Base-by-base conservation (phyloP, 2,797 vertebrate species). In the Dryobates pubescens region DNA sequence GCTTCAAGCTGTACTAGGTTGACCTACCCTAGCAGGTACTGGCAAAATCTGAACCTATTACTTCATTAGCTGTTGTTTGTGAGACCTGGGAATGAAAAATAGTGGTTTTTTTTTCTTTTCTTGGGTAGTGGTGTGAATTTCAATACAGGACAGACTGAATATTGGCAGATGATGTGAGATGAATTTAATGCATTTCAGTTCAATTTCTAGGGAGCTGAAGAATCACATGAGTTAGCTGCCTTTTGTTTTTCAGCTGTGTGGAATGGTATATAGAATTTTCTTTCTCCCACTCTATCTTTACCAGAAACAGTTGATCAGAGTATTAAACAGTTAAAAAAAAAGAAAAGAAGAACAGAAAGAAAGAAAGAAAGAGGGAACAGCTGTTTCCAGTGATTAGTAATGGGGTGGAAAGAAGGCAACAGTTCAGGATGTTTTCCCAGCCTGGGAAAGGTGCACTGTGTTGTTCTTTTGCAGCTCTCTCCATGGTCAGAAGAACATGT, bases 1-100 rank as follows among this genome's bases (percentile, higher is more conserved):
- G 62, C 82, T 91, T 95, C 95, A 92, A 91, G 94, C 85, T 90
- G 90, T 87, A 78, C 78, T 72, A 56, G 38, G 84, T 87, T 53
- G 73, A 63, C 18, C 71, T 91, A 65, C 49, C 70, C 86, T 19
- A 14, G 79, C 82, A 92, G 95, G 81, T 82, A 70, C 82, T 85
- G 81, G 96, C 90, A 92, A 93, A 86, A 86, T 49, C 36, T 74
- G 77, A 88, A 68, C 30, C 47, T 88, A 45, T 89, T 89, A 43
- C 38, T 88, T 88, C 86, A 72, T 73, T 57, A 78, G 30, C 54
- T 92, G 45, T 71, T 80, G 51, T 64, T 86, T 30, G 10, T 41
- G 38, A 71, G 29, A 70, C 38, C 47, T 58, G 89, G 83, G 74
- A 80, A 62, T 63, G 79, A 84, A 92, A 95, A 94, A 79, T 29